Conservation (phyloP, 2,888 invertebrate genomes). For the Drosophila mimica region DNA sequence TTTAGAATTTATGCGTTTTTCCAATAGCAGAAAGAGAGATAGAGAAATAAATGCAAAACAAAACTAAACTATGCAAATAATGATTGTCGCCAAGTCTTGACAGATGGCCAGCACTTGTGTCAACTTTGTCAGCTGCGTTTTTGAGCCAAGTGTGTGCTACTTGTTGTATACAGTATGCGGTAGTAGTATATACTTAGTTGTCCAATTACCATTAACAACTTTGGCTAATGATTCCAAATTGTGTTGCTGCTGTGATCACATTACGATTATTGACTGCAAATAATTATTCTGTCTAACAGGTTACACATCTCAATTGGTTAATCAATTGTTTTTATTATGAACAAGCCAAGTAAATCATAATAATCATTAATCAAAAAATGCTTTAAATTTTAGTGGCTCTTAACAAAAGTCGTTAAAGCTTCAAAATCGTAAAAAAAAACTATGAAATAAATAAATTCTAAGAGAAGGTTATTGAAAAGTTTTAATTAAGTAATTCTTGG, state of each 20-base stretch:
- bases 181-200: background rate
- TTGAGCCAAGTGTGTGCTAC: constrained; percentile 14
- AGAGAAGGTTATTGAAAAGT: background rate
- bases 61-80: constrained; percentile 42
- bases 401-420: background rate
- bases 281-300: constrained; percentile 31
- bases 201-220: constrained; percentile 6
- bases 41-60: background rate
- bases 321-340: constrained; percentile 19
- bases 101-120: background rate
- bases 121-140: constrained; percentile 32
- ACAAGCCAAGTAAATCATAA: background rate
- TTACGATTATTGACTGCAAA: constrained; percentile 21
- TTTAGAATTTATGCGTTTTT: constrained; percentile 49
- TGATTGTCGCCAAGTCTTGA: constrained; percentile 3
- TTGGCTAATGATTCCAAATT: constrained; percentile 23
- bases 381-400: too few relatives aligned
- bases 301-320: constrained; percentile 19
- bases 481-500: background rate
- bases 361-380: background rate
- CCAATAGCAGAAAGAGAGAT: background rate
- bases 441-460: background rate
- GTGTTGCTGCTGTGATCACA: constrained; percentile 24
- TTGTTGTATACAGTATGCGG: background rate
- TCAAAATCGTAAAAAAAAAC: background rate